Conservation (phyloP, 2,113 vertebrate species). For the Albula glossodonta region DNA sequence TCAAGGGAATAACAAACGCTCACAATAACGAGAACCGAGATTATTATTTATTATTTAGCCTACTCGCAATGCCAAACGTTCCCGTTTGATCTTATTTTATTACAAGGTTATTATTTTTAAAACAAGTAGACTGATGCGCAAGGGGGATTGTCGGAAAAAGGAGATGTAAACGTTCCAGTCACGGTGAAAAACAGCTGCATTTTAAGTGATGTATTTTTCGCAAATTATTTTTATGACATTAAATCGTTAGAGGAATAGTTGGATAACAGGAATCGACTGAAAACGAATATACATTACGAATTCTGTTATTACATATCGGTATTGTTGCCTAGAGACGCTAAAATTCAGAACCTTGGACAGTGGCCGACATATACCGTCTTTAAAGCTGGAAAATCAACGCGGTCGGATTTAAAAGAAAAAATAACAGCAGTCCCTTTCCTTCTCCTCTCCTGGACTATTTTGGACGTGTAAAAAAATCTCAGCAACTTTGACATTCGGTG, state of each 20-base stretch:
- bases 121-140: neutral
- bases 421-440: neutral
- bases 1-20: conserved; percentile 24
- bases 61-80: neutral
- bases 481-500: neutral
- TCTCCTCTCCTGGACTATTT: neutral
- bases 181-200: neutral
- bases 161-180: neutral
- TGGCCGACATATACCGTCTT: conserved; percentile 27
- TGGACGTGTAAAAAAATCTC: too few species aligned
- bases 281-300: neutral
- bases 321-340: conserved; percentile 30
- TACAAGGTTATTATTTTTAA: neutral
- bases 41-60: neutral
- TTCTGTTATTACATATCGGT: conserved; percentile 1
- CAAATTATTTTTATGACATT: neutral
- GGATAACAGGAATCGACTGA: neutral
- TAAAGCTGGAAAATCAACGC: neutral
- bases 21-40: neutral
- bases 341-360: conserved; percentile 77
- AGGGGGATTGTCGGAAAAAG: neutral
- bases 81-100: neutral
- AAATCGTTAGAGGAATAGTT: neutral
- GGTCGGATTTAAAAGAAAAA: neutral
- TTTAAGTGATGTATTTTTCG: neutral